Evolutionary conservation across 2,113 vertebrate genomes (phyloP), one percentile per base, ranked within the genome.

Genomic region (Pangasianodon gigas): DNA sequence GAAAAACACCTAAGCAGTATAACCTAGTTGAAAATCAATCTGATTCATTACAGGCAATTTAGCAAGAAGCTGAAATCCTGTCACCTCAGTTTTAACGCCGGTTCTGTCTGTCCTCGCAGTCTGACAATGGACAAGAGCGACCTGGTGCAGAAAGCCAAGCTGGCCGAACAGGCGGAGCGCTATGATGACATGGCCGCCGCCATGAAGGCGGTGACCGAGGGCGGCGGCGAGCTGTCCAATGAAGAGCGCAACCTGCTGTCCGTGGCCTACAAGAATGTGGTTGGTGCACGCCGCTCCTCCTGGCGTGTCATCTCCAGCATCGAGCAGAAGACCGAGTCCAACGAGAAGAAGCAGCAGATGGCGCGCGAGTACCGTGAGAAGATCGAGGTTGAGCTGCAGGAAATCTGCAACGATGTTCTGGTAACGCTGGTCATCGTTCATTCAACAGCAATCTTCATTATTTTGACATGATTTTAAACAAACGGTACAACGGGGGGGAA

Each of bases 261-360:
- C 0, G 98, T 99, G 26, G 98, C 98, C 93, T 99, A 99, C 95
- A 99, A 99, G 96, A 99, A 99, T 0, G 98, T 99, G 93, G 98
- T 99, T 0, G 98, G 98, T 3, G 98, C 98, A 54, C 98, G 98
- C 18, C 98, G 98, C 44, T 99, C 98, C 0, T 99, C 98, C 94
- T 99, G 98, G 98, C 97, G 98, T 1, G 98, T 99, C 65, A 98
- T 99, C 95, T 99, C 98, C 94, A 99, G 98, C 97, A 99, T 99
- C 0, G 98, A 99, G 93, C 97, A 99, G 95, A 99, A 99, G 94
- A 97, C 97, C 0, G 98, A 99, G 94, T 96, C 97, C 87, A 98
- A 97, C 6, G 98, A 99, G 94, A 99, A 98, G 95, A 99, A 99
- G 94, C 97, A 98, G 95, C 97, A 97, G 95, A 98, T 99, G 98